Evolutionary conservation across 2,888 invertebrate species (phyloP), one percentile per base, ranked within the genome.

Genomic region (Diarsia rubi): DNA sequence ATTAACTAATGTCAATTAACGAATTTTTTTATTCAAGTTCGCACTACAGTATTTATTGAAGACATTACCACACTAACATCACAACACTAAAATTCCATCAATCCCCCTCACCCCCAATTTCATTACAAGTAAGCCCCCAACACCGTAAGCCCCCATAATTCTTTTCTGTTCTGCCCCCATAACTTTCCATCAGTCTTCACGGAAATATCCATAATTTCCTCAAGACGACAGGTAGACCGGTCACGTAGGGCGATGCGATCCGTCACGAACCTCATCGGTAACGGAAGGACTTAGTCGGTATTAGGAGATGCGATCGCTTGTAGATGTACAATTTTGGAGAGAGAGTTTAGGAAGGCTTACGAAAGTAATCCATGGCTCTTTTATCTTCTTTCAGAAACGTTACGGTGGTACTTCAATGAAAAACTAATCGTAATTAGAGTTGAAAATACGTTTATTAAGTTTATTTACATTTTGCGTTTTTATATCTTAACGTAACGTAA

Each of bases 211-310:
- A 82, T 78, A 79, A 81, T 73, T 71, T 65, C 69, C 59, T 77
- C 60, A 54, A 52, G 64, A 49, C 64, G 69, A 37, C 74, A 77
- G 74, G 79, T 78, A 78, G 69, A 78, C 67, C 31, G 60, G 78
- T 86, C 87, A 87, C 87, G 86, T 86, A 80, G 52, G 24, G 19
- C n/a, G 21, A 21, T 21, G 69, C 83, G 70, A 86, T 87, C 87
- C 81, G 54, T 81, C 87, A 83, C 86, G 86, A 44, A 73, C 42
- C 69, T 77, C 75, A 68, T 65, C 73, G 71, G 68, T 68, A 52
- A 24, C 64, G 64, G 73, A 68, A 54, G 27, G 52, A 66, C 68
- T 80, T 73, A 64, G 27, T 37, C 49, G 37, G 52, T 59, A 66
- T 75, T 37, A 71, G n/a, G 42, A 67, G 52, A 62, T 78, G 11